Conservation (phyloP, 2,113 vertebrate species). For the Oreocharis arfaki region DNA sequence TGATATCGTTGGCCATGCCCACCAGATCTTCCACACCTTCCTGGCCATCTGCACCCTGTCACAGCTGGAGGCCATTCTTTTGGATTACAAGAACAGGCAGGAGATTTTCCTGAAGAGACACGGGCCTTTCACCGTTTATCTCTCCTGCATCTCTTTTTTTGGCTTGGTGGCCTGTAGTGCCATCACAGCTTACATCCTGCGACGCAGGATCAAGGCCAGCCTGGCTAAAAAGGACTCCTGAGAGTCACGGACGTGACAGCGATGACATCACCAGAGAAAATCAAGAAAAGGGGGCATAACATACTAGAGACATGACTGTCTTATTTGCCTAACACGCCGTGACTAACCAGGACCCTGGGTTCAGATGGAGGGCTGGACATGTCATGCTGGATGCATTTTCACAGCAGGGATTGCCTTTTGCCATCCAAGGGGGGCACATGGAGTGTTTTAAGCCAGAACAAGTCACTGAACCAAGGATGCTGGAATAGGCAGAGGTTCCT, state of each 20-base stretch:
- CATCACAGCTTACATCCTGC: slow-evolving; percentile 73
- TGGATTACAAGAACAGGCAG: slow-evolving; percentile 79
- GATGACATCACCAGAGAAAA: background rate
- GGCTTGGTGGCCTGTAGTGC: slow-evolving; percentile 75
- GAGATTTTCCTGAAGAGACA: slow-evolving; percentile 76
- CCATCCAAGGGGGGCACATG: background rate
- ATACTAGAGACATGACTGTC: slow-evolving; percentile 27
- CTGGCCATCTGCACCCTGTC: slow-evolving; percentile 85
- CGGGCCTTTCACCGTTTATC: slow-evolving; percentile 69
- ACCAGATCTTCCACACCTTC: slow-evolving; percentile 91
- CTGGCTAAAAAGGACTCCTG: slow-evolving; percentile 75
- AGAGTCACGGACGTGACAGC: background rate
- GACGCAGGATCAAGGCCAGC: slow-evolving; percentile 68
- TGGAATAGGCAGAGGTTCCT: slow-evolving; percentile 53
- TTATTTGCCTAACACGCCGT: slow-evolving; percentile 32
- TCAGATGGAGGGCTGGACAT: background rate
- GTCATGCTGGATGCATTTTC: slow-evolving; percentile 13
- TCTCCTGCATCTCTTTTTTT: slow-evolving; percentile 78
- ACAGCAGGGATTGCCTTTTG: slow-evolving; percentile 7
- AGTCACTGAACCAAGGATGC: slow-evolving; percentile 37
- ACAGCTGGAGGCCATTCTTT: slow-evolving; percentile 87
- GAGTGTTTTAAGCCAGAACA: background rate
- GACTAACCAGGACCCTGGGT: slow-evolving; percentile 39
- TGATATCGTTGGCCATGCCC: slow-evolving; percentile 88
- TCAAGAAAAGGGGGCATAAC: slow-evolving; percentile 6